phyloP scores from a whole-genome alignment of 2,113 vertebrate species.

The Xenopus laevis region DNA sequence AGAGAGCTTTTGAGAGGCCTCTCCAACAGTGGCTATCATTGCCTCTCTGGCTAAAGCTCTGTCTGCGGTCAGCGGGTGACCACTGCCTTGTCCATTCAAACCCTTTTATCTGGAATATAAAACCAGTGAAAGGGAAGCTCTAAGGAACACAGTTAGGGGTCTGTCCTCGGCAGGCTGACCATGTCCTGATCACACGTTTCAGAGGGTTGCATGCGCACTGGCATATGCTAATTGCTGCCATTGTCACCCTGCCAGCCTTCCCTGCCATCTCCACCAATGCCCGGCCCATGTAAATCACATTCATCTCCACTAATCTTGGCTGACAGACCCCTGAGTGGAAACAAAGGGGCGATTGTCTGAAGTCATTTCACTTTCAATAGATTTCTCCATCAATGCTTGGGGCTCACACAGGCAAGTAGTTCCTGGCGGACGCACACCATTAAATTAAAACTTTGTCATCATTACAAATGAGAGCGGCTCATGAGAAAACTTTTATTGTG shows the following conservation, averaged over 20 bases:
- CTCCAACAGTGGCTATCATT: slow-evolving; percentile 4
- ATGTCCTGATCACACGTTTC: slow-evolving; percentile 42
- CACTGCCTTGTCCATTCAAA: slow-evolving; percentile 34
- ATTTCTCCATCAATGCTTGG: slow-evolving; percentile 56
- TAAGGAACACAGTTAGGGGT: slow-evolving; percentile 19
- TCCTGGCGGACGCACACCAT: slow-evolving; percentile 57
- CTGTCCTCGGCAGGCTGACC: slow-evolving; percentile 19
- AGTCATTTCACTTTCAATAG: slow-evolving; percentile 57
- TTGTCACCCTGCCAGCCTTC: slow-evolving; percentile 39
- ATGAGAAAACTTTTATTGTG: slow-evolving; percentile 18
- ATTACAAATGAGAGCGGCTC: neutral
- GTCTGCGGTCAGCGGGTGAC: slow-evolving; percentile 22
- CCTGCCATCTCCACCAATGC: slow-evolving; percentile 48
- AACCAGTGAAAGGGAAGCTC: neutral
- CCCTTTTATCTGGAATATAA: slow-evolving; percentile 29
- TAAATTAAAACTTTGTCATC: slow-evolving; percentile 56
- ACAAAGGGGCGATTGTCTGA: slow-evolving; percentile 66
- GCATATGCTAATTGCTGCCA: slow-evolving; percentile 38
- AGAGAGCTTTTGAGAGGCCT: neutral
- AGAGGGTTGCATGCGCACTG: slow-evolving; percentile 27
- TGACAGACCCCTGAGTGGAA: slow-evolving; percentile 55
- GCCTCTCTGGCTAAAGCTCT: slow-evolving; percentile 23
- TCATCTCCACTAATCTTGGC: slow-evolving; percentile 63
- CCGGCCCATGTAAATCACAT: slow-evolving; percentile 58
- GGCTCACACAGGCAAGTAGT: slow-evolving; percentile 53